Evolutionary conservation across 2,888 invertebrate species (phyloP).

Genomic region (Dendrolimus pini): DNA sequence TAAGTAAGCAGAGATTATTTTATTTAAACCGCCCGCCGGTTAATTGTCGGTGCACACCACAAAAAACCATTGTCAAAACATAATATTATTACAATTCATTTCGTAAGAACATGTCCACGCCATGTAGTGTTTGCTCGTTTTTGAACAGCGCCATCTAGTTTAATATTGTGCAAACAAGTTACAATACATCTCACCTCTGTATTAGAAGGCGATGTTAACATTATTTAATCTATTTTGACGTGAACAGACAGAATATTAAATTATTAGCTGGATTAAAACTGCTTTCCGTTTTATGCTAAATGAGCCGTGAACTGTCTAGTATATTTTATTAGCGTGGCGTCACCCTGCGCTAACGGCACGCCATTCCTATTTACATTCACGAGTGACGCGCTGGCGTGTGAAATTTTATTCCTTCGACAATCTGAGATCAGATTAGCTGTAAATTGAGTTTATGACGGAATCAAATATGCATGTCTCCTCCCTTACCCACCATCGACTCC

Average conservation of each 20-base stretch:
- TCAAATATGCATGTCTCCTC: constrained; percentile 64
- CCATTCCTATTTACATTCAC: constrained; percentile 61
- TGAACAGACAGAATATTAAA: constrained; percentile 42
- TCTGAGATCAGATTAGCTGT: constrained; percentile 73
- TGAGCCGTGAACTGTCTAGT: constrained; percentile 54
- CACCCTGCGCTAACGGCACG: constrained; percentile 13
- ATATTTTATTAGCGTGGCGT: constrained; percentile 48
- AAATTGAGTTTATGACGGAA: constrained; percentile 73
- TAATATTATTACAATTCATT: too few relatives aligned
- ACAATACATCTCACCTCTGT: too few relatives aligned
- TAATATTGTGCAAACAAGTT: too few relatives aligned
- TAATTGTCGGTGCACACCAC: too few relatives aligned
- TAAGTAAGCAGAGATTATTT: too few relatives aligned
- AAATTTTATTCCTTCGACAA: constrained; percentile 76
- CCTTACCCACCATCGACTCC: constrained; percentile 15
- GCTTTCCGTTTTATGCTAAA: constrained; percentile 28
- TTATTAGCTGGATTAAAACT: constrained; percentile 15
- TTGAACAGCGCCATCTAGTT: too few relatives aligned
- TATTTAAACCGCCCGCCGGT: too few relatives aligned
- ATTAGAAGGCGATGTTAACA: too few relatives aligned
- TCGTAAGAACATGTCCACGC: too few relatives aligned
- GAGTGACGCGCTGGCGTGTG: constrained; percentile 59
- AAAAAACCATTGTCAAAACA: too few relatives aligned
- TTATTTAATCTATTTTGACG: too few relatives aligned
- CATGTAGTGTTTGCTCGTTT: too few relatives aligned